Conservation (phyloP, 1,140 invertebrate genomes). For the Cheumatopsyche charites region DNA sequence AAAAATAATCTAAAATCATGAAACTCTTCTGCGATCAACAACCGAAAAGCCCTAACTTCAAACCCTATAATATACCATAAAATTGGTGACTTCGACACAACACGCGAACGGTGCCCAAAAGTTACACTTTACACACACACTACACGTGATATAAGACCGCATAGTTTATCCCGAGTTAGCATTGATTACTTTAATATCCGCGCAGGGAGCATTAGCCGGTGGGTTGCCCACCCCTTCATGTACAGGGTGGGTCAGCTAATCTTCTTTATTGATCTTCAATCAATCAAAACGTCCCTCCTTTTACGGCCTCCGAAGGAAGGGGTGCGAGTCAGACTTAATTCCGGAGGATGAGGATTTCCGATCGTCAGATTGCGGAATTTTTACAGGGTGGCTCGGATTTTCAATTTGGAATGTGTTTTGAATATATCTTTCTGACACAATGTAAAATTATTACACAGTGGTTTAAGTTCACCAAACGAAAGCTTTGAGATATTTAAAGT, state of each 20-base stretch:
- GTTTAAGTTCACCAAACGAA: too few relatives aligned
- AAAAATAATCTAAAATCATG: too few relatives aligned
- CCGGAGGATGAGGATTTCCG: not conserved
- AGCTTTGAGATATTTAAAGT: too few relatives aligned
- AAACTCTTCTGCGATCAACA: too few relatives aligned
- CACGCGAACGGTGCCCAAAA: too few relatives aligned
- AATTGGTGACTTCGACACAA: too few relatives aligned
- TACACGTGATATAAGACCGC: conserved; percentile 24
- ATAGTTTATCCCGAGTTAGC: conserved; percentile 39
- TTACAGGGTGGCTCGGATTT: not conserved
- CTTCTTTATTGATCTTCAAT: conserved; percentile 48
- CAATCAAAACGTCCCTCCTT: conserved; percentile 44
- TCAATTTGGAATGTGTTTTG: too few relatives aligned
- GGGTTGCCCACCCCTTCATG: not conserved
- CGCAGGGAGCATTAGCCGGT: conserved; percentile 30
- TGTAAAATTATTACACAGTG: too few relatives aligned
- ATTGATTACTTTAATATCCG: conserved; percentile 44
- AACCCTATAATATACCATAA: too few relatives aligned
- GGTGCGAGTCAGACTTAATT: conserved; percentile 9
- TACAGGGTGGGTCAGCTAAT: conserved; percentile 42
- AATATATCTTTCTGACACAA: too few relatives aligned
- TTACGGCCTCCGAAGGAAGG: not conserved
- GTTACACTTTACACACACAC: not conserved
- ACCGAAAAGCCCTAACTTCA: too few relatives aligned
- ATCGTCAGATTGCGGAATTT: not conserved